phyloP scores from a whole-genome alignment of 2,888 invertebrate genomes.

The Apamea crenata region DNA sequence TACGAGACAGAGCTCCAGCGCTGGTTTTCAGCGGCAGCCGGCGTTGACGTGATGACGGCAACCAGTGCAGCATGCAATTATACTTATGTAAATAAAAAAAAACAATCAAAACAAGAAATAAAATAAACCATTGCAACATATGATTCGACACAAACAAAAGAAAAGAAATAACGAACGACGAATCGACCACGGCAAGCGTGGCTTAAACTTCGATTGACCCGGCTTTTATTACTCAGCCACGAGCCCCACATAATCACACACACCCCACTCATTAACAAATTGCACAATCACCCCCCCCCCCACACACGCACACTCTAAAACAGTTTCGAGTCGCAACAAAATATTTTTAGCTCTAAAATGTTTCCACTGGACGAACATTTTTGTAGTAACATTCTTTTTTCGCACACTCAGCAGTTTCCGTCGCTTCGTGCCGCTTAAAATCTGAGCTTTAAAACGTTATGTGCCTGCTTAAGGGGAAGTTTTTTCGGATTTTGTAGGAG shows the following conservation, averaged over 20 bases:
- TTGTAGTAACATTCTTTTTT: conserved; percentile 73
- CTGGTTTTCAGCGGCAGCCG: too few species aligned
- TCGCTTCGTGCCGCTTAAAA: conserved; percentile 78
- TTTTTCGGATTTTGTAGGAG: conserved; percentile 19
- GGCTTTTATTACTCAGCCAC: not conserved
- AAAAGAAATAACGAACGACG: too few species aligned
- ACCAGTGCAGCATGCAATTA: too few species aligned
- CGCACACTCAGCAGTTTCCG: conserved; percentile 77
- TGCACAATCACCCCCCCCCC: not conserved
- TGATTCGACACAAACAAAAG: too few species aligned
- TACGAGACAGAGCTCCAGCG: too few species aligned
- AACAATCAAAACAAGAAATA: too few species aligned
- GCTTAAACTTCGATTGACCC: too few species aligned
- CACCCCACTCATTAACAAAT: conserved; percentile 1
- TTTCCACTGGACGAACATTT: conserved; percentile 68
- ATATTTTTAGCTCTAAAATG: conserved; percentile 59
- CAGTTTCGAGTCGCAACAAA: conserved; percentile 39
- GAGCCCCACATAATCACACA: not conserved
- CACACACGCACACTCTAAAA: conserved; percentile 10
- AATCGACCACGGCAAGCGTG: too few species aligned
- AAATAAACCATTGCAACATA: too few species aligned
- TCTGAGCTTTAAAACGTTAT: conserved; percentile 77
- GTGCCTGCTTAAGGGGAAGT: conserved; percentile 74
- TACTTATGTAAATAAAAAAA: too few species aligned
- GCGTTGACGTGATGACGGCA: too few species aligned